Base-by-base conservation (phyloP, 2,113 vertebrate species). In the Cyprinodon tularosa region DNA sequence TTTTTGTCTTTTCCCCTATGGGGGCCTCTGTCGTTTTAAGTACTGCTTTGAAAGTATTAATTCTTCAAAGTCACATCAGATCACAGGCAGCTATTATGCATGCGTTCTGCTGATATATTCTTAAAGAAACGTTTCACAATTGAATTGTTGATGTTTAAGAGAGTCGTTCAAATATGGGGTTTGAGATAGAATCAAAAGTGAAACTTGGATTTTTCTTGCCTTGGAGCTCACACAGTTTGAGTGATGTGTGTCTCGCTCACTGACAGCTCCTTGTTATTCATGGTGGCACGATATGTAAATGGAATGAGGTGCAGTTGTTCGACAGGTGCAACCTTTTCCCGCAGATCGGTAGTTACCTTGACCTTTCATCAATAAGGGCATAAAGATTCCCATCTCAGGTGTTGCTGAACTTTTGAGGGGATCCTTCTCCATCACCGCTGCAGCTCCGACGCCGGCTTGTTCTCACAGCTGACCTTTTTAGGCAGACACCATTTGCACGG, bases 331-430 rank as follows among this genome's bases (percentile, higher is more conserved):
- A 91, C 92, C 92, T 93, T 93, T 91, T 80, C 80, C 68, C 69
- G 12, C 60, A 37, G 70, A 81, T 89, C 53, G 75, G 91, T 86
- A 73, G 70, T 75, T 85, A 85, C 85, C 74, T 65, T 86, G 91
- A 94, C 93, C 93, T 94, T 91, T 93, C 81, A 74, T 82, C 78
- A 72, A 88, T 89, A 76, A 81, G 84, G 76, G 70, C 71, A 38
- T 82, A 84, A 81, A 87, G 78, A 77, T 85, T 74, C 72, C 47
- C 62, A 10, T 72, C 73, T 71, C 65, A 86, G 79, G 84, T 82
- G 80, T 79, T 77, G 38, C 78, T 91, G 88, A 92, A 85, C 87
- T 88, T 90, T 87, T 37, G 61, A 62, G 0, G 37, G 67, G 50
- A 29, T 20, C 67, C 74, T 79, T 79, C 88, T 91, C 77, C 80